Conservation (phyloP, 2,113 vertebrate species). For the Phoenicopterus ruber region DNA sequence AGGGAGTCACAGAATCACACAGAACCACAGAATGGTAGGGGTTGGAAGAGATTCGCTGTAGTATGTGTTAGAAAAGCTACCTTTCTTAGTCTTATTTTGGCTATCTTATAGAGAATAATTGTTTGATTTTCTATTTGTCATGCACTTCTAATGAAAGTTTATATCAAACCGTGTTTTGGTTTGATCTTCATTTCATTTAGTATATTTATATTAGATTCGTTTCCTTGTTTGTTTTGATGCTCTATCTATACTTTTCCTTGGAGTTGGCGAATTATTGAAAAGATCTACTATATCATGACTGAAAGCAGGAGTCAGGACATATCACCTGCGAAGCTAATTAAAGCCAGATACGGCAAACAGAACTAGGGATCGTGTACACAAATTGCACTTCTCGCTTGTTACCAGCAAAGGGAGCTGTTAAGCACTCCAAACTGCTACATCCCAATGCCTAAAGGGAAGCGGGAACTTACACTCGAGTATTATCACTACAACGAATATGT, state of each 20-base stretch:
- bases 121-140: not conserved
- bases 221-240: not conserved
- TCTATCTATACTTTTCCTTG: not conserved
- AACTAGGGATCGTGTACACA: not conserved
- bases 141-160: not conserved
- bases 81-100: not conserved
- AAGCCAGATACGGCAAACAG: not conserved
- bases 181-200: not conserved
- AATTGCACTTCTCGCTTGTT: not conserved
- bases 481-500: not conserved
- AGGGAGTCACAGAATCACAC: no score
- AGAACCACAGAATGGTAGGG: no score
- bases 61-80: not conserved
- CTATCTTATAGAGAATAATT: not conserved
- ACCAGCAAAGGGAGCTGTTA: slow-evolving; percentile 55
- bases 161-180: not conserved
- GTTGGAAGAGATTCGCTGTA: not conserved
- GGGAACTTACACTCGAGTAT: not conserved
- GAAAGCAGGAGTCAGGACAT: not conserved
- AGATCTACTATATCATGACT: not conserved
- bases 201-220: not conserved
- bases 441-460: not conserved
- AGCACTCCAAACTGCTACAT: not conserved
- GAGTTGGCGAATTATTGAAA: not conserved
- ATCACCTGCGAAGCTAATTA: not conserved